Percentiles rank a stretch among this genome's conserved stretches.
These are phyloP conservation scores for Emmelina monodactyla DNA, from an alignment of 2,888 invertebrate species.

Conservation along the genomic window DNA sequence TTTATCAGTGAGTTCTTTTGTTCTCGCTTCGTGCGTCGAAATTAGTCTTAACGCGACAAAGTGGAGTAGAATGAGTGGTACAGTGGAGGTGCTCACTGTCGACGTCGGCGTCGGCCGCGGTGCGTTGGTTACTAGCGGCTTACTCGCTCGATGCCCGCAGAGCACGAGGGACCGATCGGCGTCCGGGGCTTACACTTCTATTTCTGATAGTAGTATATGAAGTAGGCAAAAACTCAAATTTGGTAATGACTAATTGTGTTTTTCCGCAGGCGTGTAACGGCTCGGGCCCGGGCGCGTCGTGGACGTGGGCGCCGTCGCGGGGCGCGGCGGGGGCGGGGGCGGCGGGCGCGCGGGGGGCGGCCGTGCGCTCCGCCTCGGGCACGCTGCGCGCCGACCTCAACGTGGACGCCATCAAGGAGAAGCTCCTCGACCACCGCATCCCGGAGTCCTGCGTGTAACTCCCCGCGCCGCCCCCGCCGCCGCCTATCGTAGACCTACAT, in stretches of 20 bases:
- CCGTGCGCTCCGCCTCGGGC: conserved; percentile 35
- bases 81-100: too few relatives aligned
- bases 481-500: too few relatives aligned
- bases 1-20: conserved; percentile 25
- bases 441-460: conserved; percentile 88
- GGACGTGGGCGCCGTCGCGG: conserved; percentile 57
- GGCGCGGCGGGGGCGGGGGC: conserved; percentile 29
- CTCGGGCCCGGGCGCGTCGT: conserved; percentile 57
- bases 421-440: conserved; percentile 84
- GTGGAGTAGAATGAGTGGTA: too few relatives aligned
- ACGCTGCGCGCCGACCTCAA: conserved; percentile 68
- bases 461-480: too few relatives aligned
- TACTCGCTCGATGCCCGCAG: not conserved
- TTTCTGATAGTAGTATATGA: not conserved
- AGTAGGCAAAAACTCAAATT: not conserved
- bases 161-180: too few relatives aligned
- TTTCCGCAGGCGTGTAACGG: conserved; percentile 56
- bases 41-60: not conserved
- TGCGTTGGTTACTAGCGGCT: not conserved
- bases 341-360: conserved; percentile 32
- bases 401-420: conserved; percentile 87
- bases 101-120: too few relatives aligned
- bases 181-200: not conserved
- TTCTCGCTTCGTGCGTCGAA: conserved; percentile 9
- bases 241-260: not conserved